Conservation (phyloP, 2,888 invertebrate genomes). For the Amphipoea oculea region DNA sequence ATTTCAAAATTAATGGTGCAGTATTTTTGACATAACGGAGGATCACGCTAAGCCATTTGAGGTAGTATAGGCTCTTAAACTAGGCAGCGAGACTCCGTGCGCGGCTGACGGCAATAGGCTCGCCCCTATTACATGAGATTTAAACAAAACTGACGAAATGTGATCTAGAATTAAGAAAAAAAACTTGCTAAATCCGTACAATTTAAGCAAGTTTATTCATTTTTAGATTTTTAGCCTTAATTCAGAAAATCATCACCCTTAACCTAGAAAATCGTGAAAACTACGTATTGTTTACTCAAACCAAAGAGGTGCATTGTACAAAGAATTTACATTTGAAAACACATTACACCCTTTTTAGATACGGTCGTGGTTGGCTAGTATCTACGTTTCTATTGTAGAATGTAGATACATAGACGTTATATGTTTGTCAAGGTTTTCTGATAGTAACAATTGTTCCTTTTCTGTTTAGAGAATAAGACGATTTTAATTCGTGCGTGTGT, state of each 20-base stretch:
- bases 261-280: constrained; percentile 23
- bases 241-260: constrained; percentile 3
- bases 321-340: constrained; percentile 50
- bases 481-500: background rate
- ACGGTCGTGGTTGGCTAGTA: constrained; percentile 42
- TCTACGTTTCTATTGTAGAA: constrained; percentile 22
- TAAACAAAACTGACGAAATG: too few relatives aligned
- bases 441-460: constrained; percentile 1
- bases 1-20: too few relatives aligned
- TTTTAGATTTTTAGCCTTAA: background rate
- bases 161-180: too few relatives aligned
- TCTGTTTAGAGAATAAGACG: background rate
- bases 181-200: too few relatives aligned
- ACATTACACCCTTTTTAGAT: constrained; percentile 47
- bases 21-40: too few relatives aligned
- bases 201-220: too few relatives aligned
- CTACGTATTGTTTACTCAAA: constrained; percentile 23
- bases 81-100: too few relatives aligned
- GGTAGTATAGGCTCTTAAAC: too few relatives aligned
- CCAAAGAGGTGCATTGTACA: constrained; percentile 16
- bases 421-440: constrained; percentile 36
- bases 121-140: too few relatives aligned
- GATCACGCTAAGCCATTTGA: too few relatives aligned
- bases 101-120: too few relatives aligned
- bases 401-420: background rate